Evolutionary conservation across 1,140 invertebrate genomes (phyloP).

Genomic region (Trichomalopsis sarcophagae): DNA sequence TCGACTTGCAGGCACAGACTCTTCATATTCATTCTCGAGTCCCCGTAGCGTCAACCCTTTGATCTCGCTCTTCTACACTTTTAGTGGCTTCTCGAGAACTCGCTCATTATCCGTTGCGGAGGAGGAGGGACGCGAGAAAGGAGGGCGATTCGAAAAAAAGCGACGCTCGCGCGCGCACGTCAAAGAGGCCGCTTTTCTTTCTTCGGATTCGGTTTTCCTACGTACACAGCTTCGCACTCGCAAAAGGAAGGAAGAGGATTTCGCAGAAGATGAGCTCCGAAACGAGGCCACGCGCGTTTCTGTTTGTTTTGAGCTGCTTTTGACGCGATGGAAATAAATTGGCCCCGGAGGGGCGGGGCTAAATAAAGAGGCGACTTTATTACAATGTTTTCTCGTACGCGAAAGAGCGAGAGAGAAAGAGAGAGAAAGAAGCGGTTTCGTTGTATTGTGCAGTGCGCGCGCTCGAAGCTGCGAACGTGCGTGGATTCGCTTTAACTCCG

Average conservation of each 20-base stretch:
- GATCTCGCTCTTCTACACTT: not conserved
- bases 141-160: not conserved
- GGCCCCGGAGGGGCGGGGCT: not conserved
- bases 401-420: not conserved
- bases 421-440: not conserved
- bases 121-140: not conserved
- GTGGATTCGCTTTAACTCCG: not conserved
- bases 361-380: constrained; percentile 40
- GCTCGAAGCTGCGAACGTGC: no score
- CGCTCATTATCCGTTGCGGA: no score
- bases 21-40: not conserved
- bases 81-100: not conserved
- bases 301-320: constrained; percentile 38
- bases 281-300: constrained; percentile 12
- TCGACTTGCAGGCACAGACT: not conserved
- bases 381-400: constrained; percentile 16
- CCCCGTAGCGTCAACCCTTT: not conserved
- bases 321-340: constrained; percentile 37
- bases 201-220: not conserved
- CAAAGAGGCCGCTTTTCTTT: constrained; percentile 15
- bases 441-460: not conserved
- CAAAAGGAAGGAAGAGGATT: not conserved
- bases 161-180: not conserved
- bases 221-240: not conserved
- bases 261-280: constrained; percentile 10